Evolutionary conservation across 2,113 vertebrate genomes (phyloP), one percentile per base, ranked within the genome.

Genomic region (Colaptes auratus): DNA sequence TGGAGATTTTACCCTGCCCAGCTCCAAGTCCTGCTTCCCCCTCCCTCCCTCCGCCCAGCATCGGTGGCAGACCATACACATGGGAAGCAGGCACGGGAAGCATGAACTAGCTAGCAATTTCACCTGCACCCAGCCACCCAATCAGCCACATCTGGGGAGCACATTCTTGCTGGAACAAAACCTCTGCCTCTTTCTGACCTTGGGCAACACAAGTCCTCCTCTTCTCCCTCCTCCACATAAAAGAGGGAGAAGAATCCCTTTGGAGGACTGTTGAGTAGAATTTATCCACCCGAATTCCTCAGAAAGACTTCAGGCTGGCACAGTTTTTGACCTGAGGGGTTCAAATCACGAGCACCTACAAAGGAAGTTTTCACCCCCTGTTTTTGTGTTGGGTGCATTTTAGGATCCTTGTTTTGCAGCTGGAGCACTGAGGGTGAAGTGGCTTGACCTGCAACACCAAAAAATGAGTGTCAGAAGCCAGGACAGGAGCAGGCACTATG

Each of bases 21-120:
- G 35, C 61, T 60, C 82, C 30, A 24, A 28, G 31, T 31, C 58
- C 39, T 35, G 59, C 70, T 50, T 39, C 4, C 4, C 33, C 39
- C 28, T 33, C n/a, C 6, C 39, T 25, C 31, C n/a, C 6, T 59
- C 36, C 39, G 10, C 39, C 31, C 56, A 50, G 69, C n/a, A 7
- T 27, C 16, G 4, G 27, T 4, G 35, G 60, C 73, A 81, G 76
- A 81, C 0, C 3, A 58, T 3, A 9, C 46, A 14, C 15, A 5
- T 0, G 48, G 58, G 60, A 81, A 78, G 15, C 0, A 0, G 36
- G 64, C 33, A 87, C 0, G 0, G 74, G 48, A 30, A 42, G 31
- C 30, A 25, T 8, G 28, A 81, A 12, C 12, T 2, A 36, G 30
- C 5, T 33, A 50, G 39, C 44, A 83, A 89, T 39, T 81, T 58